A percentile compares a stretch with the other conserved stretches of the same genome.
phyloP scores from a whole-genome alignment of 2,797 vertebrate genomes.

The Astyanax mexicanus region DNA sequence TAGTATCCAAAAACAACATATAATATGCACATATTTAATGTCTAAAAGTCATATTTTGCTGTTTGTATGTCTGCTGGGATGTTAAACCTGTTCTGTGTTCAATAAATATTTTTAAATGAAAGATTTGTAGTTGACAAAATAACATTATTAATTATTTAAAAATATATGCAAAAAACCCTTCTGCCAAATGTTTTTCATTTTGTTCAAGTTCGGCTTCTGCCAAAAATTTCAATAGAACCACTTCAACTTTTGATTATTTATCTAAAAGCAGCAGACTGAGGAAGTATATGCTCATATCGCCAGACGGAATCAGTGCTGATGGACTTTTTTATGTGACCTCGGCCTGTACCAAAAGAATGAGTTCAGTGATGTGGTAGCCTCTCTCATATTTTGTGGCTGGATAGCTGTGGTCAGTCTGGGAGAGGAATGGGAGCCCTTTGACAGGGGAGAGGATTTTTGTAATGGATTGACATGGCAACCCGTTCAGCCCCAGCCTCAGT shows the following conservation, averaged over 20 bases:
- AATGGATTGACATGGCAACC: constrained; percentile 42
- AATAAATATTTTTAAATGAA: no score
- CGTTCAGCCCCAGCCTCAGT: constrained; percentile 41
- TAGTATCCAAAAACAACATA: no score
- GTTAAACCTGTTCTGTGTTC: no score
- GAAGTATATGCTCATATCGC: neutral
- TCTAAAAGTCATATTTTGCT: no score
- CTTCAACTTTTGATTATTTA: neutral
- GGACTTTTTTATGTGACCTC: neutral
- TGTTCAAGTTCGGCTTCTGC: no score
- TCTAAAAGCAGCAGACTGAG: neutral
- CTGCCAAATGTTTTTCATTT: no score
- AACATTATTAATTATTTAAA: no score
- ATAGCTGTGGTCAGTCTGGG: constrained; percentile 33
- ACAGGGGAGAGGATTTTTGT: constrained; percentile 20
- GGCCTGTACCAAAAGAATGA: neutral
- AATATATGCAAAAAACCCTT: no score
- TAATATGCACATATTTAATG: no score
- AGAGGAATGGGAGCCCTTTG: constrained; percentile 36
- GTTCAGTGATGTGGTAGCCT: constrained; percentile 26
- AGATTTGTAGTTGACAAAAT: no score
- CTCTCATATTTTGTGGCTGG: constrained; percentile 14
- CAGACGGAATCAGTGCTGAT: neutral
- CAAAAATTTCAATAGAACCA: no score
- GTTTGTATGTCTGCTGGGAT: no score